Percentiles rank a stretch among this genome's conserved stretches.
phyloP scores from a whole-genome alignment of 2,888 invertebrate species.

The Euplexia lucipara region DNA sequence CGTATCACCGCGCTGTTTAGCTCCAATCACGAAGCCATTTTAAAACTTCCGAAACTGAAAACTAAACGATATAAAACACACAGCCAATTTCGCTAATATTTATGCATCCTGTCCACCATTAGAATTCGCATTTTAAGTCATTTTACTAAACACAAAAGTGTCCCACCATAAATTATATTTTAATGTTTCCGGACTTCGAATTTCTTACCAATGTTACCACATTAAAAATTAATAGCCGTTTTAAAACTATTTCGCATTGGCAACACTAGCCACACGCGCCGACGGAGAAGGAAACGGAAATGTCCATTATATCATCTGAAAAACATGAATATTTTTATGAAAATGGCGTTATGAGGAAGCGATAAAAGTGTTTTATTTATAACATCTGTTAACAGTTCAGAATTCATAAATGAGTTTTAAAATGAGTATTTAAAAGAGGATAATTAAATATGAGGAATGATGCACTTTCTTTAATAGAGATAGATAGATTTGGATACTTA shows the following conservation, averaged over 20 bases:
- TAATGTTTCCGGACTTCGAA: conserved; percentile 88
- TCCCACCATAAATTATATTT: conserved; percentile 86
- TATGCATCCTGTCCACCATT: conserved; percentile 85
- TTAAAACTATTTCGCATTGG: conserved; percentile 89
- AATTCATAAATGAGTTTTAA: conserved; percentile 48
- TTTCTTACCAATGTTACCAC: conserved; percentile 85
- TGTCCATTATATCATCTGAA: conserved; percentile 84
- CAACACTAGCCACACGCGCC: conserved; percentile 75
- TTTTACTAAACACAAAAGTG: conserved; percentile 87
- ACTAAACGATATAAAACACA: conserved; percentile 79
- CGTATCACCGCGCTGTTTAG: conserved; percentile 61
- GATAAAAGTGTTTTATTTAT: conserved; percentile 83
- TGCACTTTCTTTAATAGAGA: conserved; percentile 26
- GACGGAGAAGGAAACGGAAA: conserved; percentile 86
- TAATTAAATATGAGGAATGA: conserved; percentile 43
- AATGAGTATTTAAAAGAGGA: conserved; percentile 49
- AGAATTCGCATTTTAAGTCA: conserved; percentile 84
- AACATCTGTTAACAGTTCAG: conserved; percentile 50
- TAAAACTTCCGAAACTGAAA: conserved; percentile 72
- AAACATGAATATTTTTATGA: conserved; percentile 81
- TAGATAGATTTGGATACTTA: too few relatives aligned
- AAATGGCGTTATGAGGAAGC: conserved; percentile 83
- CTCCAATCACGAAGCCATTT: conserved; percentile 74
- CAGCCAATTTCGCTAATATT: conserved; percentile 83
- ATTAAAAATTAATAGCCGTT: conserved; percentile 88